Base-by-base conservation (phyloP, 2,113 vertebrate species). In the Equus przewalskii region DNA sequence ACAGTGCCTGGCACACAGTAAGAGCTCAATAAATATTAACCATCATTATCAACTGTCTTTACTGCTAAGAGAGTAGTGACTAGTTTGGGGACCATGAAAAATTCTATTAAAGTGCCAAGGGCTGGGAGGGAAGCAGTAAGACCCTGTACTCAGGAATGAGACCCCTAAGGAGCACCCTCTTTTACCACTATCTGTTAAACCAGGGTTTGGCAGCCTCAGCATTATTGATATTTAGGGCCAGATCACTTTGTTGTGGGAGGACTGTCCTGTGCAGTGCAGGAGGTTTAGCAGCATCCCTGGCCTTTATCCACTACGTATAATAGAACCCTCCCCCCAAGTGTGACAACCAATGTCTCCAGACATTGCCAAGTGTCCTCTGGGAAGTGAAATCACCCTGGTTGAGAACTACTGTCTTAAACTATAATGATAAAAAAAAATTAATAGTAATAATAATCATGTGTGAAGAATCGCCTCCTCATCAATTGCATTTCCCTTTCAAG, bases 321-420 rank as follows among this genome's bases (percentile, higher is more conserved):
- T 4, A 78, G n/a, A 10, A 58, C 14, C 26, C 26, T 44, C 2
- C 69, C 28, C 2, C 2, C 3, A 75, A 1, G 6, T 8, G 5
- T 54, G 67, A 89, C 56, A 93, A 75, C 19, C 41, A 24, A 12
- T 21, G 41, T 82, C 83, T 75, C 26, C 15, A 69, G 51, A 90
- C 26, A 64, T 69, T 62, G 10, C 30, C 33, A 51, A 44, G 8
- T 28, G 2, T 69, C 75, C n/a, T 72, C 36, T 51, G 19, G 33
- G 49, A 26, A 30, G 19, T 33, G 65, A 94, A 82, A 83, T 78
- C 26, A 33, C 26, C 41, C 54, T 83, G 21, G 12, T 21, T 56
- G 62, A 95, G 80, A 98, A 88, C 41, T 64, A 64, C 33, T 72
- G 6, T 92, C 69, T 96, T 94, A 93, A 84, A 84, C 6, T 33